phyloP scores from a whole-genome alignment of 92 coral and sea anemone genomes.

The Zoanthus sansibaricus region DNA sequence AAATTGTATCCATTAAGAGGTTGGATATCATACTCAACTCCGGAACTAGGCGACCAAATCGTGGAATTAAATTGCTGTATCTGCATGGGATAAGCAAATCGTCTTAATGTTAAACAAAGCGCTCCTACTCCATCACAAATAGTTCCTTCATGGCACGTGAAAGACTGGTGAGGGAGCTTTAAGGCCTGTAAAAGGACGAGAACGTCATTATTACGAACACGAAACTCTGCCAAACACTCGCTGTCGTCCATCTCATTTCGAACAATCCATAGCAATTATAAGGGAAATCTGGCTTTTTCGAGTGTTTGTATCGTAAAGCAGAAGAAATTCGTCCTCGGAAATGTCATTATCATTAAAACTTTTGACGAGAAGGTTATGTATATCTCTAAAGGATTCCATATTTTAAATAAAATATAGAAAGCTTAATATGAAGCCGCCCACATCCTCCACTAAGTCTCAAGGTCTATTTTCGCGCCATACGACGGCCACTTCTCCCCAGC shows the following conservation, averaged over 20 bases:
- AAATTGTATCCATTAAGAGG: slow-evolving; percentile 31
- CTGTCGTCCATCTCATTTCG: not conserved
- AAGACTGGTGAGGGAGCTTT: not conserved
- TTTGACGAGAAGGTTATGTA: no score
- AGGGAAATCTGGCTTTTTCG: no score
- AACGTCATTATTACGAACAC: not conserved
- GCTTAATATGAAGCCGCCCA: slow-evolving; percentile 25
- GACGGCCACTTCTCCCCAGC: no score
- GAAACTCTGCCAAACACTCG: slow-evolving; percentile 14
- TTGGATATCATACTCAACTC: not conserved
- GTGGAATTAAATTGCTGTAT: not conserved
- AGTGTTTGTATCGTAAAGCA: no score
- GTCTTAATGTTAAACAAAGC: not conserved
- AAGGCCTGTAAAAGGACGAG: not conserved
- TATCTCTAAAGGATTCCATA: slow-evolving; percentile 4
- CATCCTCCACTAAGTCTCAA: not conserved
- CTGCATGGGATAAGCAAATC: slow-evolving; percentile 30
- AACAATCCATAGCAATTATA: not conserved
- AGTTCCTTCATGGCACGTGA: not conserved
- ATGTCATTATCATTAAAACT: not conserved
- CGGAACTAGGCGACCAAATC: no score
- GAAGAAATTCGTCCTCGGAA: not conserved
- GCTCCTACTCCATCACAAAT: not conserved
- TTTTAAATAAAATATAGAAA: slow-evolving; percentile 22
- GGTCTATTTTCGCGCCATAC: no score